A percentile compares a stretch with the other conserved stretches of the same genome.
These are phyloP conservation scores for Enteromius fasciolatus DNA, from an alignment of 2,797 vertebrate species.

Conservation along the genomic window DNA sequence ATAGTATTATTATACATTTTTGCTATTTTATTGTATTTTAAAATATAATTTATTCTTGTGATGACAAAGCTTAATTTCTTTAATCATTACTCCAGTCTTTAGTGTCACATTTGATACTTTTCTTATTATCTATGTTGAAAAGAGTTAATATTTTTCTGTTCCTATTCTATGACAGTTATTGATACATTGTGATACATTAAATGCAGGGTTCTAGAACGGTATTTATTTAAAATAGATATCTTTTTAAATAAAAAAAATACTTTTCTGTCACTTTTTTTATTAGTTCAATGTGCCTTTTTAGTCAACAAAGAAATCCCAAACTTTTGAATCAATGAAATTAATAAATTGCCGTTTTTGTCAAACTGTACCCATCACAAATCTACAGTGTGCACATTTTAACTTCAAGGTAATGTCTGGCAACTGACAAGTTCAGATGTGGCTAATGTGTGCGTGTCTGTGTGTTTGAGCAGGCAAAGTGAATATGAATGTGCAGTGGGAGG, in stretches of 20 bases:
- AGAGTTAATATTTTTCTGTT: not conserved
- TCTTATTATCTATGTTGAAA: not conserved
- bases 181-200: not conserved
- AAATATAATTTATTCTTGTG: not conserved
- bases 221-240: not conserved
- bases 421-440: not conserved
- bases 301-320: not conserved
- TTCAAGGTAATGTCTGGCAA: not conserved
- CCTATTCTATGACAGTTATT: not conserved
- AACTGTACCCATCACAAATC: not conserved
- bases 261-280: not conserved
- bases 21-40: not conserved
- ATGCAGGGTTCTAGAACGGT: not conserved
- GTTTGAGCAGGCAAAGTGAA: slow-evolving; percentile 88
- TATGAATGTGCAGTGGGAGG: slow-evolving; percentile 93
- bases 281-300: not conserved
- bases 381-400: not conserved
- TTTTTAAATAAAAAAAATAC: not conserved
- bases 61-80: not conserved
- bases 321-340: not conserved
- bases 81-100: not conserved
- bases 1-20: not conserved
- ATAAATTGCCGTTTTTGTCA: not conserved
- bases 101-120: not conserved
- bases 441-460: slow-evolving; percentile 25